Percentiles rank a stretch among this genome's conserved stretches.
These are phyloP conservation scores for Myzus persicae DNA, from an alignment of 1,140 invertebrate genomes.

Conservation along the genomic window DNA sequence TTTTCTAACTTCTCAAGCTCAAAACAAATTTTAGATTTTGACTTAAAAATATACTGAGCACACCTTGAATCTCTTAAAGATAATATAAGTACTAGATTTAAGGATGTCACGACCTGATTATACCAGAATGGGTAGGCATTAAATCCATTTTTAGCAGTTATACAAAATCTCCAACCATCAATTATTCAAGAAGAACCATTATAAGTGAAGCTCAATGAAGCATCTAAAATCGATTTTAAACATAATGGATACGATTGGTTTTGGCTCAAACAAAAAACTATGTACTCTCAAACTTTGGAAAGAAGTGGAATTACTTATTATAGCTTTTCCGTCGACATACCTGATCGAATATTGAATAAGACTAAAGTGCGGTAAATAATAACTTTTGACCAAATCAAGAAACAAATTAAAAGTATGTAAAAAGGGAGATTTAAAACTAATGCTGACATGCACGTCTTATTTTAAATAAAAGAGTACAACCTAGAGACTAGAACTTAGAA, in stretches of 20 bases:
- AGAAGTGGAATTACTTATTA: conserved; percentile 9
- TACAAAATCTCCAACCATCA: neutral
- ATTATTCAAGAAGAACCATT: neutral
- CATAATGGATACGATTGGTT: neutral
- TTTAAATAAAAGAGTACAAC: no score
- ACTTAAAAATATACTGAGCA: neutral
- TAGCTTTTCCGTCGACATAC: neutral
- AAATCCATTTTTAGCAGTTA: conserved; percentile 23
- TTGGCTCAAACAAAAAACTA: conserved; percentile 7
- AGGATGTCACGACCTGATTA: neutral
- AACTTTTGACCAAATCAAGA: neutral
- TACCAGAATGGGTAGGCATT: conserved; percentile 17
- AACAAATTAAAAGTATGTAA: neutral
- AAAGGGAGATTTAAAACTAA: neutral
- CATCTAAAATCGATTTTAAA: conserved; percentile 23
- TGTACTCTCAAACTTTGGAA: neutral
- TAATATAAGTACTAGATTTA: neutral
- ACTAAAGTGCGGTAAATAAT: neutral
- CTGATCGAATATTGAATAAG: neutral
- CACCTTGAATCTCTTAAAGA: neutral
- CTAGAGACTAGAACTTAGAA: no score
- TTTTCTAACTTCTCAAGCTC: neutral
- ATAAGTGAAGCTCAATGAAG: neutral
- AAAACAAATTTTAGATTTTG: conserved; percentile 11
- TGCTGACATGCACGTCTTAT: no score